Conservation (phyloP, 2,797 vertebrate species). For the Sebastolobus altivelis region DNA sequence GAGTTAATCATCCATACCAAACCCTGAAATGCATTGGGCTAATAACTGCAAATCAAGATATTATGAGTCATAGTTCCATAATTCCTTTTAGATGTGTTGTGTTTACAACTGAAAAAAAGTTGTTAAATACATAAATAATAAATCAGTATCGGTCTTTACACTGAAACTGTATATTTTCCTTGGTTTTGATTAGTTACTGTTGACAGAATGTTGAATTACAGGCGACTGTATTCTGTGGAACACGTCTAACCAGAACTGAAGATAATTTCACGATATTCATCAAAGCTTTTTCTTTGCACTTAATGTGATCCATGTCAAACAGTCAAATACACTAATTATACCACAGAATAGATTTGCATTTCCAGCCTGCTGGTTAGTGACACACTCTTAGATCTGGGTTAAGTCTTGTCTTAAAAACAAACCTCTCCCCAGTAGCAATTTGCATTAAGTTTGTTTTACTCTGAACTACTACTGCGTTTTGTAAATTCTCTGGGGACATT, state of each 20-base stretch:
- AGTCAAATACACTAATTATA: background rate
- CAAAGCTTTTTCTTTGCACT: background rate
- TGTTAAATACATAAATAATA: background rate
- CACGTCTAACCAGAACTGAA: constrained; percentile 15
- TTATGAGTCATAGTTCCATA: background rate
- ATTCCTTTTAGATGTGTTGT: background rate
- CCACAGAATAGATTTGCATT: constrained; percentile 7
- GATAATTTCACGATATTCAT: constrained; percentile 3
- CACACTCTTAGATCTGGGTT: constrained; percentile 5
- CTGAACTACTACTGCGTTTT: background rate
- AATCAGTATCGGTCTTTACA: background rate
- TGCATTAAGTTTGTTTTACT: constrained; percentile 10
- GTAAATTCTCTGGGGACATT: background rate
- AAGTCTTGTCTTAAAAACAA: background rate
- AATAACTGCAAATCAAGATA: background rate
- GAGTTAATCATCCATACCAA: background rate
- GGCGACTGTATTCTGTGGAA: constrained; percentile 4
- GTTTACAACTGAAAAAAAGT: background rate
- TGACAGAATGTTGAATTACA: background rate
- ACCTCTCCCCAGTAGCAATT: background rate
- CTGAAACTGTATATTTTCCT: background rate
- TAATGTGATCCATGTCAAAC: background rate
- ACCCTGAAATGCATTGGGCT: background rate
- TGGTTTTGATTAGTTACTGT: background rate
- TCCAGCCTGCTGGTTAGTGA: background rate